phyloP scores from a whole-genome alignment of 2,797 vertebrate genomes.

The Crax fasciolata region DNA sequence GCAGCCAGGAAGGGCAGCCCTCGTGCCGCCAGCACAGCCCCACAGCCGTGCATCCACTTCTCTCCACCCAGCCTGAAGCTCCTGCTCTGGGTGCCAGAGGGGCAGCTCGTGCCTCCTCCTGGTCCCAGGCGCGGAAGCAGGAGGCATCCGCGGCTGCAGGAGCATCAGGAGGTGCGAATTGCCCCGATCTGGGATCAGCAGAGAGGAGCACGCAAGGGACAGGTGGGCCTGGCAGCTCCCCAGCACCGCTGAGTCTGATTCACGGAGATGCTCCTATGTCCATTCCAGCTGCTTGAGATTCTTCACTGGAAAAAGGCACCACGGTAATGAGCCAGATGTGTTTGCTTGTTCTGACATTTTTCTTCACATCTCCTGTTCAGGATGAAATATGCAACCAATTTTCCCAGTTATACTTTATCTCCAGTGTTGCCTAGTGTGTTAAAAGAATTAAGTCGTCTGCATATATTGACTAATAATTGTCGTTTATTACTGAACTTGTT shows the following conservation, averaged over 20 bases:
- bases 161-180: neutral
- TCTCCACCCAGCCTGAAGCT: neutral
- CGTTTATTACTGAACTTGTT: neutral
- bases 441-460: neutral
- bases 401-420: conserved; percentile 5
- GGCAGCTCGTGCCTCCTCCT: neutral
- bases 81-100: neutral
- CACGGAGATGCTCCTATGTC: neutral
- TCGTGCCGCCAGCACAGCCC: neutral
- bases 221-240: neutral
- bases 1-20: too few relatives aligned
- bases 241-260: neutral
- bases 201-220: neutral
- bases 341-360: neutral
- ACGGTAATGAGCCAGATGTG: conserved; percentile 15
- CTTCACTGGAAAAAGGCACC: conserved; percentile 3
- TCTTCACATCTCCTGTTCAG: neutral
- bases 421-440: neutral
- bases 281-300: neutral
- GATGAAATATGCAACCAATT: neutral
- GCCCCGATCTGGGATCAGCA: neutral
- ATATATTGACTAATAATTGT: conserved; percentile 17
- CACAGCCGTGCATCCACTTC: rapidly evolving
- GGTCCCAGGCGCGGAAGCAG: neutral
- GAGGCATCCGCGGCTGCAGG: neutral